Percentiles rank a stretch among this genome's conserved stretches.
Evolutionary conservation across 2,113 vertebrate genomes (phyloP).

Genomic region (Bos indicus): DNA sequence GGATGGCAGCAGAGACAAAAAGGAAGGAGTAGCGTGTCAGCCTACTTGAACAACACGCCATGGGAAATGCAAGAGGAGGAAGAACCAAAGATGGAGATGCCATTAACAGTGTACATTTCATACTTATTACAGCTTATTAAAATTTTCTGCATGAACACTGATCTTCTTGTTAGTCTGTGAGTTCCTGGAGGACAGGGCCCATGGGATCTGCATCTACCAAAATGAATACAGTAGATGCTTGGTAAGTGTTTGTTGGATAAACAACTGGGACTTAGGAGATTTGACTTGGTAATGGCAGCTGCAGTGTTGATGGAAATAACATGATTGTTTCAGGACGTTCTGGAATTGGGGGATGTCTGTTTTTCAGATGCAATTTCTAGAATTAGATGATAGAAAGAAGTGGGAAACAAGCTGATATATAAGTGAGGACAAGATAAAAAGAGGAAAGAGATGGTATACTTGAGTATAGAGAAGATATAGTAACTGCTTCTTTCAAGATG

Average conservation of each 20-base stretch:
- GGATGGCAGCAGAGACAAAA: not conserved
- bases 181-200: not conserved
- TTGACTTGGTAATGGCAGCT: not conserved
- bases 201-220: not conserved
- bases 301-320: not conserved
- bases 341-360: not conserved
- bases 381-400: not conserved
- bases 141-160: not conserved
- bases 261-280: not conserved
- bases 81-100: not conserved
- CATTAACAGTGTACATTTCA: not conserved
- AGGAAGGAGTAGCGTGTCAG: not conserved
- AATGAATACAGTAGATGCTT: not conserved
- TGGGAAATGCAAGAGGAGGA: not conserved
- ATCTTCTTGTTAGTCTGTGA: not conserved
- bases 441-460: not conserved
- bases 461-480: not conserved
- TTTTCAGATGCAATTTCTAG: not conserved
- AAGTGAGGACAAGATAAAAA: not conserved
- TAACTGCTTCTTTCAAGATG: not conserved
- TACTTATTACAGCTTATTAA: not conserved
- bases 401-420: not conserved
- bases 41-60: fast-evolving
- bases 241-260: not conserved
- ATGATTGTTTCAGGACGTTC: not conserved